Evolutionary conservation across 2,888 invertebrate species (phyloP).

Genomic region (Malthinus flaveolus): DNA sequence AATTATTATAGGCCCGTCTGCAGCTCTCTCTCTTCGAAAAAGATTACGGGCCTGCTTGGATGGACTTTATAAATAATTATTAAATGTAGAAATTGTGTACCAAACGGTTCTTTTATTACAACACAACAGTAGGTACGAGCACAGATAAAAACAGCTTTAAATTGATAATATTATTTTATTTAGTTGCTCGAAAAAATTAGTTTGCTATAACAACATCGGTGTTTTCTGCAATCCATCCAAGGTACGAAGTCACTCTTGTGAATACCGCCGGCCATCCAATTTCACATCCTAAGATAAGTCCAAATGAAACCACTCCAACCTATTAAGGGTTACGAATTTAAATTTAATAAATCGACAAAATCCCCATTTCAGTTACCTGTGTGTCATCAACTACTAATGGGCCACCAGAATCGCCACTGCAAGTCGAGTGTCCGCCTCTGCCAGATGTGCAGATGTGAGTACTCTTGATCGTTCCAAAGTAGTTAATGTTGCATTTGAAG

Average conservation of each 20-base stretch:
- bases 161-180: no score
- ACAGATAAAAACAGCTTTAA: no score
- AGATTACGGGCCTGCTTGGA: no score
- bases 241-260: constrained; percentile 47
- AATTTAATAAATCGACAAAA: not conserved
- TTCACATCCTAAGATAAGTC: constrained; percentile 49
- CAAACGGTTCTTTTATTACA: no score
- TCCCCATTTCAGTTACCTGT: not conserved
- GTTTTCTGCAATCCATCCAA: constrained; percentile 44
- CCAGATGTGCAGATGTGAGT: constrained; percentile 58
- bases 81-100: no score
- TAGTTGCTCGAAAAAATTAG: not conserved
- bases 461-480: constrained; percentile 39
- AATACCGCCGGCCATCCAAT: constrained; percentile 51
- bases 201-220: not conserved
- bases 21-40: no score
- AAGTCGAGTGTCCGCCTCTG: constrained; percentile 53
- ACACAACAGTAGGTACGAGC: no score
- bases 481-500: not conserved
- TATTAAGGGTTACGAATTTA: not conserved
- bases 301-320: constrained; percentile 43
- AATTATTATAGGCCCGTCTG: no score
- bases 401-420: constrained; percentile 56
- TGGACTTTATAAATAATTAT: no score
- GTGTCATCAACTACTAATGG: not conserved